These are phyloP conservation scores for Brachyopa scutellaris DNA, from an alignment of 2,888 invertebrate genomes.

Conservation along the genomic window DNA sequence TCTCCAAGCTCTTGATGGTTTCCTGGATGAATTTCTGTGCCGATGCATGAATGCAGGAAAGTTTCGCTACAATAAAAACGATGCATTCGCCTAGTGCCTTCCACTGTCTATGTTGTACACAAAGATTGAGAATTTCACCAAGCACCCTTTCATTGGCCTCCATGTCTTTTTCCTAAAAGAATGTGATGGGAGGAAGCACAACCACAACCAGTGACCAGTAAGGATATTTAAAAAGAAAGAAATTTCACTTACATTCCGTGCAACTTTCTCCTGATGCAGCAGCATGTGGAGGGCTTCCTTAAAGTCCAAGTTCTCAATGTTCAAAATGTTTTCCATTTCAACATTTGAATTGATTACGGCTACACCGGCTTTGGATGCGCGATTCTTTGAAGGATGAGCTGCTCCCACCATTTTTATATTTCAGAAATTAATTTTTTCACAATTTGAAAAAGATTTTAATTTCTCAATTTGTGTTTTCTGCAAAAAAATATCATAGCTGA, in stretches of 20 bases:
- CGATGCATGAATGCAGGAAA: constrained; percentile 94
- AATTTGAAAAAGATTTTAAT: not conserved
- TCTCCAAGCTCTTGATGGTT: constrained; percentile 91
- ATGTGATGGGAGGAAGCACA: not conserved
- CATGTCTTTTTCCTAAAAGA: constrained; percentile 85
- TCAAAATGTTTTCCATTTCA: not conserved
- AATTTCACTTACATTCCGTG: constrained; percentile 41
- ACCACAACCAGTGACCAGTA: not conserved
- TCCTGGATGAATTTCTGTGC: constrained; percentile 96
- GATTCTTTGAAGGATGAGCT: not conserved
- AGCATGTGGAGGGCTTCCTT: constrained; percentile 44
- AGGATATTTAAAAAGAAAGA: too few species aligned
- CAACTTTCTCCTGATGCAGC: constrained; percentile 49
- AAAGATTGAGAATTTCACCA: constrained; percentile 93
- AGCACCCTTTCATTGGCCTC: constrained; percentile 93
- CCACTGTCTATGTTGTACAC: constrained; percentile 93
- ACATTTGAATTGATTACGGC: not conserved
- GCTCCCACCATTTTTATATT: not conserved
- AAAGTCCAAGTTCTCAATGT: constrained; percentile 16
- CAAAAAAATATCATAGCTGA: not conserved
- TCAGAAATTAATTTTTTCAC: not conserved
- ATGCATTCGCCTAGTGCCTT: constrained; percentile 94
- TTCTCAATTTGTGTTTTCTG: not conserved
- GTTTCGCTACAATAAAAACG: constrained; percentile 91
- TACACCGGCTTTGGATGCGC: too few species aligned